phyloP scores from a whole-genome alignment of 1,140 invertebrate species.

The Laupala kohalensis region DNA sequence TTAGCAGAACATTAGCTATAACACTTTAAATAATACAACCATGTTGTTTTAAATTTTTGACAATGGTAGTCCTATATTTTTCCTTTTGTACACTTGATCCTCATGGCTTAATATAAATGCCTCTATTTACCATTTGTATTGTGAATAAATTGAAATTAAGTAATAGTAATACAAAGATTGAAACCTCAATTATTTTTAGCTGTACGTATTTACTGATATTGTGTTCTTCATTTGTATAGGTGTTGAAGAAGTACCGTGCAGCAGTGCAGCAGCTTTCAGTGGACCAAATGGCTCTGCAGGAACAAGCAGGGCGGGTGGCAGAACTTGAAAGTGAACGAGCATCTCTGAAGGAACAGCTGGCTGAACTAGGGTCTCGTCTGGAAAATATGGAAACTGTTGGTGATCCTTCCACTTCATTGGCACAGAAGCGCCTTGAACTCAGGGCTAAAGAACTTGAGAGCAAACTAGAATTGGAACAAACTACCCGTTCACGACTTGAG shows the following conservation, averaged over 20 bases:
- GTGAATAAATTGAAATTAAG: no score
- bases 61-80: no score
- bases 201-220: no score
- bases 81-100: no score
- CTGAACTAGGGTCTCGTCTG: constrained; percentile 57
- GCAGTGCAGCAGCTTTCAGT: constrained; percentile 71
- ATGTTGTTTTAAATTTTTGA: no score
- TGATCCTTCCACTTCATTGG: constrained; percentile 61
- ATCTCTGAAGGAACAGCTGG: constrained; percentile 57
- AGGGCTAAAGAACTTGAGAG: constrained; percentile 79
- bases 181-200: no score
- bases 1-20: no score
- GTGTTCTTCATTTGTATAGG: constrained; percentile 32
- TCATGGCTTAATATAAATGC: no score
- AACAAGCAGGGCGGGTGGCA: constrained; percentile 65
- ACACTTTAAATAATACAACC: no score
- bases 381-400: constrained; percentile 65
- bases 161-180: no score
- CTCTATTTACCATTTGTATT: no score
- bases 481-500: constrained; percentile 67
- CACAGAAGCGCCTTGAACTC: constrained; percentile 51
- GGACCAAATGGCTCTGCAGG: constrained; percentile 67
- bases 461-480: constrained; percentile 76
- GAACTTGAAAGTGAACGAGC: constrained; percentile 65
- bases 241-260: constrained; percentile 84